Evolutionary conservation across 2,888 invertebrate species (phyloP), one percentile per base, ranked within the genome.

Genomic region (Drosophila borborema): DNA sequence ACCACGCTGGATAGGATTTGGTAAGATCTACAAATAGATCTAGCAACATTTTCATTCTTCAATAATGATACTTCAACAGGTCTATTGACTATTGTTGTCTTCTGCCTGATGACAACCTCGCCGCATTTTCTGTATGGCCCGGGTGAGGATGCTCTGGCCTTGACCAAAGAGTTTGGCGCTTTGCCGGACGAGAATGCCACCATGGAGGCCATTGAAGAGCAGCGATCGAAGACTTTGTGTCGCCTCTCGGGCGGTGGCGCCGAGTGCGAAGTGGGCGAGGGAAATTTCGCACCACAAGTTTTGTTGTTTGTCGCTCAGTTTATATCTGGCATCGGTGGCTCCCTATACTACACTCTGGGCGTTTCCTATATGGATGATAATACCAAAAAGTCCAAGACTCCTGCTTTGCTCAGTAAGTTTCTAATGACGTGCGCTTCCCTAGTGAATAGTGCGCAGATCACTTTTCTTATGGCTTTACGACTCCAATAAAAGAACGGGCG

Each of bases 331-430:
- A 94, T 96, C 48, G 96, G 96, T 28, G 95, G 95, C 41, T 95
- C 95, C 1, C 92, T 96, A 0, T 96, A 95, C 89, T 95, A 95
- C 83, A 95, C 95, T 0, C 93, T 96, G 16, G 96, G 96, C 4
- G 95, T 96, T 0, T 94, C 96, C 2, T 96, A 96, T 89, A 95
- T 96, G 95, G 96, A 96, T 89, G 96, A 96, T 86, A 96, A 96
- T 85, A 95, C 96, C n/a, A 95, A 95, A 83, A 95, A 95, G 88
- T 95, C 96, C 5, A 96, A 95, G 88, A 96, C 96, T 1, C 96
- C 96, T n/a, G 95, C 95, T 3, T 92, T 96, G 46, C 94, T 96
- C 70, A 96, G 96, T 95, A 92, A 94, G 94, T 94, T 28, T 93
- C n/a, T 23, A 18, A 18, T 43, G 2, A 10, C 43, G n/a, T n/a